Conservation (phyloP, 2,888 invertebrate species). For the Priocnemis perturbator region DNA sequence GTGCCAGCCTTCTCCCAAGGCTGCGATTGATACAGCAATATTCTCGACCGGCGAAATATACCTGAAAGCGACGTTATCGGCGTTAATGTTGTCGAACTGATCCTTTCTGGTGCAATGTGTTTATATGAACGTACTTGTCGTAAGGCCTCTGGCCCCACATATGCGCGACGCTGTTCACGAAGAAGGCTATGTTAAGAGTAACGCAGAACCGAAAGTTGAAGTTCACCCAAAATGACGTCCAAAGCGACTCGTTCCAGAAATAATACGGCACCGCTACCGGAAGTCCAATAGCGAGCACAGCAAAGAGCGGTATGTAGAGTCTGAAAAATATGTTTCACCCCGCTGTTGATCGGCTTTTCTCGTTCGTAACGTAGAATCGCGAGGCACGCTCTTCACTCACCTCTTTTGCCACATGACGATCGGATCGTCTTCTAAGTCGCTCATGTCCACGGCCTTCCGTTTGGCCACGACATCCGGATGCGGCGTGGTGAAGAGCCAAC, state of each 20-base stretch:
- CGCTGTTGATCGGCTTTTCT: no score
- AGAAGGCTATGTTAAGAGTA: constrained; percentile 93
- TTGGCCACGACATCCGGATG: constrained; percentile 86
- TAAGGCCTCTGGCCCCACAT: constrained; percentile 95
- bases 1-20: constrained; percentile 90
- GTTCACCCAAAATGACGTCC: constrained; percentile 89
- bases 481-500: constrained; percentile 92
- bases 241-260: constrained; percentile 88
- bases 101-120: neutral
- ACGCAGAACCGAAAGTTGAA: constrained; percentile 89
- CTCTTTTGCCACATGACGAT: constrained; percentile 87
- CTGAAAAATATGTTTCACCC: constrained; percentile 71
- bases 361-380: no score
- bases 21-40: constrained; percentile 83
- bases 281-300: constrained; percentile 80
- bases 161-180: constrained; percentile 96
- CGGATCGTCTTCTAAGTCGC: constrained; percentile 83
- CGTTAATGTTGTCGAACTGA: no score
- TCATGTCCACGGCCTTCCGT: constrained; percentile 81
- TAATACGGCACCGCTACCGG: constrained; percentile 88
- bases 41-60: constrained; percentile 86
- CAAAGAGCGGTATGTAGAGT: constrained; percentile 84
- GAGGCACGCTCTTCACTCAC: no score
- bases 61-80: constrained; percentile 72
- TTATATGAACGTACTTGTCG: constrained; percentile 78